Evolutionary conservation across 2,888 invertebrate species (phyloP), one percentile per base, ranked within the genome.

Genomic region (Dolomedes plantarius): DNA sequence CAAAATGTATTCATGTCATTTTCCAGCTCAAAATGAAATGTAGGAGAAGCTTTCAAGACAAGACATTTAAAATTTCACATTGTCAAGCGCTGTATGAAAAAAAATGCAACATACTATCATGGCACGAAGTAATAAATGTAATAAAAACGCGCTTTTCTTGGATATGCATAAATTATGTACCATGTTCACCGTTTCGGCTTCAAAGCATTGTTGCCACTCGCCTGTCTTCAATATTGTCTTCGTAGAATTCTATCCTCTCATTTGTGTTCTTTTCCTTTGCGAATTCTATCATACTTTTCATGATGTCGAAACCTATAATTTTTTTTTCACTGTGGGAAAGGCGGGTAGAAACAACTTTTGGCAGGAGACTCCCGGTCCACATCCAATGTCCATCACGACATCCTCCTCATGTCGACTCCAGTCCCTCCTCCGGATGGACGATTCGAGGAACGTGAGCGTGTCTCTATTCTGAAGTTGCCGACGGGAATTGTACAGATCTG

Each of bases 201-300:
- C n/a, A 7, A 36, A 36, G 11, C 7, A 36, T 36, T 5, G 36
- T 3, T 29, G 16, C 16, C 0, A 80, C 81, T 2, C 29, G 82
- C 81, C 50, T 62, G 11, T 82, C 39, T 39, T 32, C 46, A 19
- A 83, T 77, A 29, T 83, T 72, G 16, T 83, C 83, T 6, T 76
- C 72, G 19, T 32, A 19, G 19, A 67, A 83, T n/a, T 76, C 65
- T 1, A 83, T 77, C 28, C 83, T 83, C 0, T 29, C 32, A n/a
- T 77, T 46, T 0, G 67, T 23, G 76, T 88, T 85, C n/a, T 62
- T 23, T 13, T 41, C n/a, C 0, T 75, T 72, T 5, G 88, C 89
- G 16, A 79, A 78, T 13, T 76, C 41, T 11, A 88, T 82, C 87
- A 89, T 88, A 3, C 62, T 62, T n/a, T 67, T 39, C 16, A 36